Percentiles rank a stretch among this genome's conserved stretches.
These are phyloP conservation scores for Alexandromys fortis DNA, from an alignment of 2,113 vertebrate species.

Conservation along the genomic window DNA sequence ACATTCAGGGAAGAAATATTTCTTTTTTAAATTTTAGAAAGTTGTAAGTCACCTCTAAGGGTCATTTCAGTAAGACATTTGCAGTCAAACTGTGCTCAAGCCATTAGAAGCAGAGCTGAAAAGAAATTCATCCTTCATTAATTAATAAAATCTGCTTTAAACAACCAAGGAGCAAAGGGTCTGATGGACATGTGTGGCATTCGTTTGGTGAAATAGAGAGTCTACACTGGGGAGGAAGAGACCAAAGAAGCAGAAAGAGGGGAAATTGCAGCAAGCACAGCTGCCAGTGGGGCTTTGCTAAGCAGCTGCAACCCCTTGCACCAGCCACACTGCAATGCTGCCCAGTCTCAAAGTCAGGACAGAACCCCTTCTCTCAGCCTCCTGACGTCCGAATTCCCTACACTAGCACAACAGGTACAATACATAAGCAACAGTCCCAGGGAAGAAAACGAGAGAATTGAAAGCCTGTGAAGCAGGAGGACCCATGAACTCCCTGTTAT, in stretches of 20 bases:
- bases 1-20: not conserved
- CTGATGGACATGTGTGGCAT: not conserved
- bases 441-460: not conserved
- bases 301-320: not conserved
- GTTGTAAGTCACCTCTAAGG: not conserved
- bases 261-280: not conserved
- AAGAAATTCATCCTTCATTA: not conserved
- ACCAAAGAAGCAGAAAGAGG: not conserved
- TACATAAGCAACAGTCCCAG: not conserved
- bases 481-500: not conserved
- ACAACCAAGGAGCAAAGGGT: not conserved
- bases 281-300: not conserved
- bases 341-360: not conserved
- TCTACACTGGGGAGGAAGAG: not conserved
- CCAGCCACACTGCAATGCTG: not conserved
- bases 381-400: not conserved
- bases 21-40: slow-evolving; percentile 23
- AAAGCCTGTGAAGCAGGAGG: not conserved
- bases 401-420: not conserved
- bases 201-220: rapidly evolving
- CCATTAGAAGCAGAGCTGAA: not conserved
- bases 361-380: not conserved
- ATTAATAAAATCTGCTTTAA: not conserved
- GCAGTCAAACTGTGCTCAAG: not conserved
- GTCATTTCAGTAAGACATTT: not conserved